Evolutionary conservation across 2,113 vertebrate species (phyloP), one percentile per base, ranked within the genome.

Genomic region (Daphoenositta chrysoptera): DNA sequence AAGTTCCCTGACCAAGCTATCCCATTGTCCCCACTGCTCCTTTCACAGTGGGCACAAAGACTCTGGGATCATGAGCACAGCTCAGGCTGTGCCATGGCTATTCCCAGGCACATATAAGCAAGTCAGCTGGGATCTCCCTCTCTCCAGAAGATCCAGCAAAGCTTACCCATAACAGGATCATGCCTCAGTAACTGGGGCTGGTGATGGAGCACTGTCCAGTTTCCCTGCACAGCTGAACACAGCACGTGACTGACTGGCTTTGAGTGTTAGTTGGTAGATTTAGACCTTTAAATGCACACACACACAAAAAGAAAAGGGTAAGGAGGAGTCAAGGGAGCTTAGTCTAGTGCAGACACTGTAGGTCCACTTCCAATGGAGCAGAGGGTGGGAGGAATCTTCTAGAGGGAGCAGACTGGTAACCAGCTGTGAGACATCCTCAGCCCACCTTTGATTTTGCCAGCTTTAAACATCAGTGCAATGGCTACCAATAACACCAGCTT

Each of bases 61-160:
- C 30, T 35, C n/a, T 30, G n/a, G 35, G 57, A 68, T 9, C 2
- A 1, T 0, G 0, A 58, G 57, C 42, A 50, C 28, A 79, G 82
- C 27, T 73, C 31, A 8, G 71, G 35, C 83, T 71, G 33, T 57
- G 42, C 54, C 37, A 7, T 1, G 7, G 35, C 73, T 50, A 2
- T 21, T 88, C 47, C 42, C 7, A 5, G 65, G 56, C 22, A 66
- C 20, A 21, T 6, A 24, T 30, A 3, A 65, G 15, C 23, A 39
- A 33, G 16, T 42, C 40, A 66, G 18, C n/a, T 4, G 11, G 15
- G 21, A 61, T 58, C 47, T 27, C 58, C 37, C 40, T 44, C 47
- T 42, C 35, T 57, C 28, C 87, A 42, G 33, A 47, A 64, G 40
- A 64, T 37, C 27, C 65, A 87, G 39, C 56, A 63, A 70, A 93